These are phyloP conservation scores for Motacilla alba DNA, from an alignment of 2,113 vertebrate genomes.

Conservation along the genomic window DNA sequence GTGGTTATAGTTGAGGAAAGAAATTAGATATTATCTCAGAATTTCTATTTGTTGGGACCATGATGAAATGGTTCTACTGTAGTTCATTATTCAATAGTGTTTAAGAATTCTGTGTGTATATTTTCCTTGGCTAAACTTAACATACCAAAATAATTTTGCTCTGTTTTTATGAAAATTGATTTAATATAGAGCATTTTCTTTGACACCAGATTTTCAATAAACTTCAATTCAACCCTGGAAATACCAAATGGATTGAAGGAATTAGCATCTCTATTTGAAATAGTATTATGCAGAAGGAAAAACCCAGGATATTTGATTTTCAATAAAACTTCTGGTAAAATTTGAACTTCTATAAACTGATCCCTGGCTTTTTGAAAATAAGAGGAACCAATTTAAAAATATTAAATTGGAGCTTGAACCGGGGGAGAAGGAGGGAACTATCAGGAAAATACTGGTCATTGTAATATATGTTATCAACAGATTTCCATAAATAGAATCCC, in stretches of 20 bases:
- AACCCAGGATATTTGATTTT: slow-evolving; percentile 7
- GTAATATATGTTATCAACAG: not conserved
- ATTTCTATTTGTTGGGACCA: not conserved
- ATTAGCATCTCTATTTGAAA: slow-evolving; percentile 30
- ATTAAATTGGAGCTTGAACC: not conserved
- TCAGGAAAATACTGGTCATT: not conserved
- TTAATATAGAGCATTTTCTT: not conserved
- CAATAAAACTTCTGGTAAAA: slow-evolving; percentile 20
- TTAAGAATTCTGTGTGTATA: not conserved
- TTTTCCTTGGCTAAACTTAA: not conserved
- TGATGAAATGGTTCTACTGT: not conserved
- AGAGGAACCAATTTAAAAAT: not conserved
- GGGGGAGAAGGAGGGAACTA: not conserved
- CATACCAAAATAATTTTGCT: not conserved
- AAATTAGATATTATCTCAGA: not conserved
- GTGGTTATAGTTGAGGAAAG: not conserved
- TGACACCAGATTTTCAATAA: not conserved
- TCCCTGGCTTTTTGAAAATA: not conserved
- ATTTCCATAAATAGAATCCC: not conserved
- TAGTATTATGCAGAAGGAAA: not conserved
- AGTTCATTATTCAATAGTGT: not conserved
- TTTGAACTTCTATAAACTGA: not conserved
- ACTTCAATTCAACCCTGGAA: not conserved
- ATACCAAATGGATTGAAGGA: not conserved
- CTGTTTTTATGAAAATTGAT: slow-evolving; percentile 4